Conservation (phyloP, 2,113 vertebrate genomes). For the Probosciger aterrimus region DNA sequence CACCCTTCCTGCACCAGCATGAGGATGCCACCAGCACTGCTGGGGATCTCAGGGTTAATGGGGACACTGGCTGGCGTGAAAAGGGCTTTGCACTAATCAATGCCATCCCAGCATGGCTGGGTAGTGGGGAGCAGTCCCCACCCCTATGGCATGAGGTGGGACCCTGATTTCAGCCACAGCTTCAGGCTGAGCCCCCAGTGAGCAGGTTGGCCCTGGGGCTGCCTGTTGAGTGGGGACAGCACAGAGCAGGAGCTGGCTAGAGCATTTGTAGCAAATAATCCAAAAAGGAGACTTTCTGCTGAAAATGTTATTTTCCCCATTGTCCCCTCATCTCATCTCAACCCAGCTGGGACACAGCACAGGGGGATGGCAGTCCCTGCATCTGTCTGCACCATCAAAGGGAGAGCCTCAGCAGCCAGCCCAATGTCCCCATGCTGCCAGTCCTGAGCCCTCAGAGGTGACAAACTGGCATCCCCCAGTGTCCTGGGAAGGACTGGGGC, state of each 20-base stretch:
- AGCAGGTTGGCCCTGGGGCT: too few species aligned
- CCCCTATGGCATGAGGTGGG: accelerated
- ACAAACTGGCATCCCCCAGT: not conserved
- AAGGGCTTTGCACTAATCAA: accelerated
- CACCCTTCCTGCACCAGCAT: accelerated
- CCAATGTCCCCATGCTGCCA: not conserved
- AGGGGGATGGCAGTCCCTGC: accelerated
- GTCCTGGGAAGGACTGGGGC: accelerated
- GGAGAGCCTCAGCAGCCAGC: not conserved
- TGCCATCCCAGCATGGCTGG: not conserved
- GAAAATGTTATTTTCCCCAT: not conserved
- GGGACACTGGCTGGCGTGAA: not conserved
- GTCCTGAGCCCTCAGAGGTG: not conserved
- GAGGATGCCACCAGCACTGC: not conserved
- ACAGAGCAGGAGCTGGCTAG: not conserved
- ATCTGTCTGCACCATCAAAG: not conserved
- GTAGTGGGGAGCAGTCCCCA: not conserved
- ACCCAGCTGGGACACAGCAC: accelerated
- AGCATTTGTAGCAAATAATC: not conserved
- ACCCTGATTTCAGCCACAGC: not conserved
- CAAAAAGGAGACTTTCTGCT: not conserved
- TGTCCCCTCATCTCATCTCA: not conserved
- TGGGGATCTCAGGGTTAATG: accelerated
- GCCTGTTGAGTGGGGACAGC: not conserved
- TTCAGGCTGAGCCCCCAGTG: not conserved